These are phyloP conservation scores for Dorcus hopei DNA, from an alignment of 2,888 invertebrate genomes.

Conservation along the genomic window DNA sequence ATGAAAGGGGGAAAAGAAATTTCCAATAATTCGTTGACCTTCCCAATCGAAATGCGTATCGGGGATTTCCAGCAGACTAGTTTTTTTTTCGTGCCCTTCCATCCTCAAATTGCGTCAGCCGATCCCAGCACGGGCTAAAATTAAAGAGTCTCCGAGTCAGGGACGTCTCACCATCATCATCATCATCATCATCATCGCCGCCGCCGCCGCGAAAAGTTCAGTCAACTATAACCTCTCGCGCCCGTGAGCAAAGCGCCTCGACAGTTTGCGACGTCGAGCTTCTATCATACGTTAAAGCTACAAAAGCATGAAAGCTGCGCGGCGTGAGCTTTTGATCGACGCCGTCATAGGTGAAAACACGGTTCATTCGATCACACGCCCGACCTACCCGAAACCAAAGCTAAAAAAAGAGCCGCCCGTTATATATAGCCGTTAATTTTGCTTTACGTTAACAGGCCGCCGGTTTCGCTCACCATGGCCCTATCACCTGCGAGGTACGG, in stretches of 20 bases:
- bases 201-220: no score
- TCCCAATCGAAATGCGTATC: no score
- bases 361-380: conserved; percentile 17
- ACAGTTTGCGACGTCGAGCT: conserved; percentile 14
- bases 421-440: neutral
- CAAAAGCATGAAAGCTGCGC: conserved; percentile 27
- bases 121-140: no score
- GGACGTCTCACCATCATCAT: no score
- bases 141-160: no score
- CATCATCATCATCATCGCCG: no score
- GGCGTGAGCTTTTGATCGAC: conserved; percentile 29
- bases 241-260: neutral
- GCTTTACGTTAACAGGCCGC: conserved; percentile 61
- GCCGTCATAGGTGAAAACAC: conserved; percentile 22
- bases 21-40: no score
- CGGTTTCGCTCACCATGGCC: conserved; percentile 65
- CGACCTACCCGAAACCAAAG: conserved; percentile 3
- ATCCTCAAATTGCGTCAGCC: no score
- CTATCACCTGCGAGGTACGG: conserved; percentile 69
- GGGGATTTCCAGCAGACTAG: no score
- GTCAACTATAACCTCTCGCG: no score
- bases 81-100: no score
- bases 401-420: neutral
- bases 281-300: conserved; percentile 35
- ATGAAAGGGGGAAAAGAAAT: no score